Base-by-base conservation (phyloP, 2,888 invertebrate species). In the Mimachlamys varia region DNA sequence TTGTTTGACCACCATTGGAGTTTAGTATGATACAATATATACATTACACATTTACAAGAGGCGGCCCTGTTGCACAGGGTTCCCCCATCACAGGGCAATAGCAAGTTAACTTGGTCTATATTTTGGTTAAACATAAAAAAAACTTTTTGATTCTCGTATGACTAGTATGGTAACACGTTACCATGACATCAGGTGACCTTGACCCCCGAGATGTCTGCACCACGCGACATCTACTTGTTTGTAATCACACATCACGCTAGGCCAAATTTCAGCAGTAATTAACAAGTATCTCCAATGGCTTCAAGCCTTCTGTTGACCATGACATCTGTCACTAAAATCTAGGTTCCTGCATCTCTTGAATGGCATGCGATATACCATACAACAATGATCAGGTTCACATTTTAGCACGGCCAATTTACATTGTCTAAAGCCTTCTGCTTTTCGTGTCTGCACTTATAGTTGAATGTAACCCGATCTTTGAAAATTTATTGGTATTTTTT, bases 131-230 rank as follows among this genome's bases (percentile, higher is more conserved):
- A 33, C 33, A 33, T 76, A 76, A 27, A 33, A 17, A 1, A 17
- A 10, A 76, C n/a, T 76, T 76, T 58, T 76, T 76, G 76, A 76
- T 76, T 76, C 76, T 76, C 76, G 76, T 76, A 76, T 76, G 76
- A 76, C 76, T 76, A 76, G 76, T 76, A 27, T 76, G 76, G 76
- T 33, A 76, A 76, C 76, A 12, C 27, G 5, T 76, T 76, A 27
- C 76, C 76, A 76, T 76, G 12, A 76, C 76, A 27, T 33, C 33
- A 27, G 15, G 4, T 33, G 76, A 15, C 33, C 76, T 76, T 76
- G 76, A 76, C 76, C 76, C 33, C 13, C 27, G 33, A 0, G 33
- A 58, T 19, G 76, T 62, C 62, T 22, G 22, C n/a, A 62, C 62
- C n/a, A n/a, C 22, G 33, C 12, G 10, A 76, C 12, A 76, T 76